Conservation (phyloP, 2,113 vertebrate genomes). For the Oplegnathus fasciatus region DNA sequence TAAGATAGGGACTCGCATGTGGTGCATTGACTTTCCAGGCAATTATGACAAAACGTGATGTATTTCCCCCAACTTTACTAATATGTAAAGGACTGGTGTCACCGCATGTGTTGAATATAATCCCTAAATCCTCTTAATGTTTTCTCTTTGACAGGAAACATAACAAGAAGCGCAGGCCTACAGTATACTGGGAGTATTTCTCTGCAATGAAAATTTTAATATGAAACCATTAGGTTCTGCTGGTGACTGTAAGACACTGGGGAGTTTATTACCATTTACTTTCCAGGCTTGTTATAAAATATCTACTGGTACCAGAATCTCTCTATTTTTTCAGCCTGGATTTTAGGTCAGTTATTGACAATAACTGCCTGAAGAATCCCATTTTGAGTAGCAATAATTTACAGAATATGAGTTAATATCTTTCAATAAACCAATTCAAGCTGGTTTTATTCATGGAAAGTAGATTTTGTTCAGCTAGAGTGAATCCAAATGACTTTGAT, state of each 20-base stretch:
- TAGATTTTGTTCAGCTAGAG: neutral
- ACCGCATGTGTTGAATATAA: constrained; percentile 43
- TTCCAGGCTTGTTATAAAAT: neutral
- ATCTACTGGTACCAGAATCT: neutral
- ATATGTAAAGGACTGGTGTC: constrained; percentile 52
- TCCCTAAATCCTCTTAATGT: constrained; percentile 70
- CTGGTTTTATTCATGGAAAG: neutral
- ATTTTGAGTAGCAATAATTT: neutral
- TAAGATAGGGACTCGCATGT: constrained; percentile 24
- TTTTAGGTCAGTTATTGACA: neutral
- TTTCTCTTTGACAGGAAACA: constrained; percentile 52
- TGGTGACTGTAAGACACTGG: neutral
- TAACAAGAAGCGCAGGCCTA: constrained; percentile 8
- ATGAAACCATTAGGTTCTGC: constrained; percentile 35
- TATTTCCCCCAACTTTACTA: constrained; percentile 37
- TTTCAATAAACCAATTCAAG: neutral
- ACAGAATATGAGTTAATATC: neutral
- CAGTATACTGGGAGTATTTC: neutral
- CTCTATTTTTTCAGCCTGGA: neutral
- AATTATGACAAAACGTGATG: constrained; percentile 62
- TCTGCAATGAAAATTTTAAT: constrained; percentile 5
- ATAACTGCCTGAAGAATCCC: neutral
- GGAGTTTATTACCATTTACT: constrained; percentile 15
- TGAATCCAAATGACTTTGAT: no score
- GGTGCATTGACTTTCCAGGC: constrained; percentile 30